Evolutionary conservation across 2,797 vertebrate species (phyloP).

Genomic region (Anguilla obscura): DNA sequence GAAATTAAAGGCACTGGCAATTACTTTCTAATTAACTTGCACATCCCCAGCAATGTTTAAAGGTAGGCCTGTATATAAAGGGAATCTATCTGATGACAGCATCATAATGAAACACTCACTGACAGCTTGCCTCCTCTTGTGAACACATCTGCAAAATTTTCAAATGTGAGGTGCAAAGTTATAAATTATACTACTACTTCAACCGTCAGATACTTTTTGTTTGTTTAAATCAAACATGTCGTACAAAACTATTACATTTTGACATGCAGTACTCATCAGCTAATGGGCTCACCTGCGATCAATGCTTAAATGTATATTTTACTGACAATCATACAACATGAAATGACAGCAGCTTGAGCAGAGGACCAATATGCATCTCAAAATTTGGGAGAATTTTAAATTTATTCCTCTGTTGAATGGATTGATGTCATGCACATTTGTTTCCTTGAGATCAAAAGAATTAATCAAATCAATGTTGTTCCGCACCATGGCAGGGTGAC

Average conservation of each 20-base stretch:
- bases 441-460: neutral
- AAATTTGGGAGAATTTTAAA: neutral
- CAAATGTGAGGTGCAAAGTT: neutral
- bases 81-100: neutral
- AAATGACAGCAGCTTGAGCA: neutral
- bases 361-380: neutral
- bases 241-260: neutral
- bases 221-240: neutral
- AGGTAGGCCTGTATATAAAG: neutral
- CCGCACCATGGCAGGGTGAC: neutral
- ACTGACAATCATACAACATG: slow-evolving; percentile 1
- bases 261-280: neutral
- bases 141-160: neutral
- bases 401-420: neutral
- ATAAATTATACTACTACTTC: neutral
- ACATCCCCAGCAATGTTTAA: neutral
- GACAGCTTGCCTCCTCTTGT: neutral
- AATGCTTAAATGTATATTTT: neutral
- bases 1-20: neutral
- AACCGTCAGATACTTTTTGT: neutral
- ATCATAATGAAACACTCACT: neutral
- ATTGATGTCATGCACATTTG: neutral
- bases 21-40: neutral
- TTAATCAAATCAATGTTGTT: neutral
- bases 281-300: neutral